Evolutionary conservation across 2,113 vertebrate species (phyloP).

Genomic region (Globicephala melas): DNA sequence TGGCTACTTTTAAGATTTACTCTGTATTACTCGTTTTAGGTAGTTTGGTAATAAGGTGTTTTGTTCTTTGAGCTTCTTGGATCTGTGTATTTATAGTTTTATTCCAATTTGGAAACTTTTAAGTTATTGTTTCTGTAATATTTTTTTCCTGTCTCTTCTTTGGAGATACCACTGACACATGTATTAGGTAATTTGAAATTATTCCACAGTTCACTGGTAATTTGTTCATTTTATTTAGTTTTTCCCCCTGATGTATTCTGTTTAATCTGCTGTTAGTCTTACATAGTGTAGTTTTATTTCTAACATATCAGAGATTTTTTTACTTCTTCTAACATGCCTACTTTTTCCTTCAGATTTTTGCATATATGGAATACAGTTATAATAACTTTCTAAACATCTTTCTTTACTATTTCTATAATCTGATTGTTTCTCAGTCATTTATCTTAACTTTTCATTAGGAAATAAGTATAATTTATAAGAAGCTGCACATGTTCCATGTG

Average conservation of each 20-base stretch:
- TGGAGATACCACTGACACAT: neutral
- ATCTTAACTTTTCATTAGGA: conserved; percentile 15
- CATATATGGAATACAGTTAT: neutral
- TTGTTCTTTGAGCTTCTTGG: neutral
- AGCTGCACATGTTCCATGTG: neutral
- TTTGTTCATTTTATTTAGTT: neutral
- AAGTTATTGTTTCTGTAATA: neutral
- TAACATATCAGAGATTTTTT: neutral
- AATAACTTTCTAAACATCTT: neutral
- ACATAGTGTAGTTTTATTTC: neutral
- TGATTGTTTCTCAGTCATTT: neutral
- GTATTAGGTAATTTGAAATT: neutral
- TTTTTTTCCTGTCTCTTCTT: neutral
- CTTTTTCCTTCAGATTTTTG: conserved; percentile 24
- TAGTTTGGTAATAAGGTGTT: neutral
- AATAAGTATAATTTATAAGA: conserved; percentile 17
- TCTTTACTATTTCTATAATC: conserved; percentile 4
- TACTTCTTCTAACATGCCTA: neutral
- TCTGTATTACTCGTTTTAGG: neutral
- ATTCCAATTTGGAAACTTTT: neutral
- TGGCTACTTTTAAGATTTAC: neutral
- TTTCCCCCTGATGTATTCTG: neutral
- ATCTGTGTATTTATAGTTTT: conserved; percentile 22
- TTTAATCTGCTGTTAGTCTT: neutral
- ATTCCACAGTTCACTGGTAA: neutral